Evolutionary conservation across 1,140 invertebrate genomes (phyloP), one percentile per base, ranked within the genome.

Genomic region (Megalonaias nervosa): DNA sequence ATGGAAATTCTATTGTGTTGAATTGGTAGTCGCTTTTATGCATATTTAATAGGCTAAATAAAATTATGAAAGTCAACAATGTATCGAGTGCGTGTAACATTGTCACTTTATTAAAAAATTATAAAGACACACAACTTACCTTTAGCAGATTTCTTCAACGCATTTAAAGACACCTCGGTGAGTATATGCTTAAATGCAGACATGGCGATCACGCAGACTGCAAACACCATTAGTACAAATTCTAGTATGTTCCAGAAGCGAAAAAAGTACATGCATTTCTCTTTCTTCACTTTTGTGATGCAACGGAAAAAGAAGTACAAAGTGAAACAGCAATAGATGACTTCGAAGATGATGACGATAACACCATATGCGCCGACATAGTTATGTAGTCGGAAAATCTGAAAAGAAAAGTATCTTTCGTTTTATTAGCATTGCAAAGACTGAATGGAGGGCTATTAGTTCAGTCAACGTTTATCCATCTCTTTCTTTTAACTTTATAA

Each of bases 171-270:
- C 57, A 88, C 82, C 55, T 86, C 79, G 1, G 90, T 91, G 13
- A 92, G 86, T 26, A 90, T 84, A 74, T 91, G 87, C 82, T 91
- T 90, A 84, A 92, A 86, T 31, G 87, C 85, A 80, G 92, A 92
- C 86, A 92, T 89, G 9, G 84, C 89, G 64, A 92, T 91, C 67
- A 88, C 89, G 15, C 88, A 74, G 57, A 92, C 88, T 38, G 89
- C 89, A 21, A 92, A 86, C 38, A 85, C 79, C 67, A 92, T 84
- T 15, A 92, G 88, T 21, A 85, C 80, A 70, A 92, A 88, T 78
- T 92, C 92, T 57, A 92, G 82, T 56, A 90, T 82, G 73, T 92
- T 92, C 92, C 92, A 92, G 84, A 92, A 92, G 48, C 86, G 85
- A 17, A 85, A 86, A 77, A 92, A 92, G 82, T 92, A 92, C 26